Conservation (phyloP, 2,888 invertebrate genomes). For the Leistus spinibarbis region DNA sequence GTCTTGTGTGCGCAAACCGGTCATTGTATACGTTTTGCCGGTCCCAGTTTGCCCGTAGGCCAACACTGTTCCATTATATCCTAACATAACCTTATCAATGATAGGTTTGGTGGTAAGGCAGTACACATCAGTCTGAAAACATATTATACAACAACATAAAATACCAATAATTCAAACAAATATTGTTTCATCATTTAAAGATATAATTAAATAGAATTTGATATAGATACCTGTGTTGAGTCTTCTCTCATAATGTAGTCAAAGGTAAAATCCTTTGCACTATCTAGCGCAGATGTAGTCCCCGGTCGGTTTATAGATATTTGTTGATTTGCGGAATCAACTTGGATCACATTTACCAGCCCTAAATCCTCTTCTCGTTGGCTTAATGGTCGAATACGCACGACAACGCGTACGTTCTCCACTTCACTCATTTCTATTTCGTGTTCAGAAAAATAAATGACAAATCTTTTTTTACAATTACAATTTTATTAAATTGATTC, state of each 20-base stretch:
- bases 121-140: slow-evolving; percentile 85
- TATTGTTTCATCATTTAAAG: not conserved
- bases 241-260: slow-evolving; percentile 91
- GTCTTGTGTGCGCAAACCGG: slow-evolving; percentile 86
- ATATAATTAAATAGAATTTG: not conserved
- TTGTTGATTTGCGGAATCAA: slow-evolving; percentile 77
- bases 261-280: slow-evolving; percentile 90
- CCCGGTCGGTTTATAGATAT: slow-evolving; percentile 79
- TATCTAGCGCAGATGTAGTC: slow-evolving; percentile 67
- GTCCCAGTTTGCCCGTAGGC: slow-evolving; percentile 95
- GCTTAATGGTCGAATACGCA: slow-evolving; percentile 92
- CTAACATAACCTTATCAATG: slow-evolving; percentile 93
- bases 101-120: slow-evolving; percentile 95
- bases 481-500: too few species aligned
- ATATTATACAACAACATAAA: not conserved
- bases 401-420: slow-evolving; percentile 96
- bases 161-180: not conserved
- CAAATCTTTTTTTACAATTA: not conserved
- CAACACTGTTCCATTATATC: slow-evolving; percentile 94
- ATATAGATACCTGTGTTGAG: slow-evolving; percentile 77
- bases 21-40: slow-evolving; percentile 99
- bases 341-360: slow-evolving; percentile 74
- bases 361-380: slow-evolving; percentile 78
- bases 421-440: slow-evolving; percentile 47
- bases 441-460: not conserved